phyloP scores from a whole-genome alignment of 2,888 invertebrate genomes.

The Nebria salina region DNA sequence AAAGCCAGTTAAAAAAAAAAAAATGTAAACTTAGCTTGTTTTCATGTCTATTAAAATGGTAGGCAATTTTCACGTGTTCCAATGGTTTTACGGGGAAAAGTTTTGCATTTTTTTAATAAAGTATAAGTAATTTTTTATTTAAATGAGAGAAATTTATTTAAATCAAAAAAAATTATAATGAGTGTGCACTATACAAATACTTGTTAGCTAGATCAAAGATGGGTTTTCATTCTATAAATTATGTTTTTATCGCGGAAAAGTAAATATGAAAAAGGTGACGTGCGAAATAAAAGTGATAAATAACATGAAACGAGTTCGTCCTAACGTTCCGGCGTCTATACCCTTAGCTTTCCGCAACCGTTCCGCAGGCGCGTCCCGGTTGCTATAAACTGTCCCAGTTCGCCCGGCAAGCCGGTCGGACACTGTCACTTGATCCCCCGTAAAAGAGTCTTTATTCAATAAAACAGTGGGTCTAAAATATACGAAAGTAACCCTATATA shows the following conservation, averaged over 20 bases:
- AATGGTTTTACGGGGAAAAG: not conserved
- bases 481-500: not conserved
- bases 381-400: slow-evolving; percentile 8
- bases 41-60: slow-evolving; percentile 24
- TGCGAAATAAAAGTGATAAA: slow-evolving; percentile 40
- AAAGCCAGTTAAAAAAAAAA: slow-evolving; percentile 15
- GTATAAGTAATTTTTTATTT: too few species aligned
- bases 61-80: not conserved
- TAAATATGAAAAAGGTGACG: slow-evolving; percentile 44
- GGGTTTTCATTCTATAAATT: slow-evolving; percentile 20
- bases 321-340: not conserved
- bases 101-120: not conserved
- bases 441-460: slow-evolving; percentile 34
- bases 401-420: not conserved
- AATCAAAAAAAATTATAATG: not conserved
- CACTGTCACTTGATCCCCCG: slow-evolving; percentile 12
- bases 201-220: not conserved
- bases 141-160: too few species aligned
- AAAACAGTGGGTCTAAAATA: slow-evolving; percentile 23
- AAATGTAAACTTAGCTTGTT: not conserved
- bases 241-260: slow-evolving; percentile 40
- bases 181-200: not conserved
- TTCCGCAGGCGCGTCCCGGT: not conserved
- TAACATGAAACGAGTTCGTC: slow-evolving; percentile 16
- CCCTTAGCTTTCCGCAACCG: too few species aligned